phyloP scores from a whole-genome alignment of 2,888 invertebrate genomes.

The Rotaria sp. region DNA sequence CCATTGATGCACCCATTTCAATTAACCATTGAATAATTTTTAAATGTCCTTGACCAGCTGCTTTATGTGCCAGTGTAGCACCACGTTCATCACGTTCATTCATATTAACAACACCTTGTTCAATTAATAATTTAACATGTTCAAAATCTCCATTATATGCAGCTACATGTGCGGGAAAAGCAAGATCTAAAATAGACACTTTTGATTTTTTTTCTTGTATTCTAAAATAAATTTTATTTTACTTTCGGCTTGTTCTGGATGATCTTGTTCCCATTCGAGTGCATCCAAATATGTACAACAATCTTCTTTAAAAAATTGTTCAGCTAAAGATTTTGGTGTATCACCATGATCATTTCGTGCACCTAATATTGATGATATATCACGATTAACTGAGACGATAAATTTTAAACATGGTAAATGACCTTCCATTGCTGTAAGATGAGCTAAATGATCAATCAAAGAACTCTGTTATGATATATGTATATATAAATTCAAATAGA shows the following conservation, averaged over 20 bases:
- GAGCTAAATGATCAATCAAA: constrained; percentile 46
- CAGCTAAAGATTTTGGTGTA: constrained; percentile 54
- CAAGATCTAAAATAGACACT: constrained; percentile 47
- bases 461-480: too few relatives aligned
- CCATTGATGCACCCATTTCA: constrained; percentile 55
- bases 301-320: constrained; percentile 54
- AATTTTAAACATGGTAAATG: constrained; percentile 54
- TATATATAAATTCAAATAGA: too few relatives aligned
- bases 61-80: constrained; percentile 55
- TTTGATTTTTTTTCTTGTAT: neutral
- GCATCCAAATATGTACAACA: constrained; percentile 54
- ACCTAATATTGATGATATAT: constrained; percentile 47
- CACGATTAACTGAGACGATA: constrained; percentile 48
- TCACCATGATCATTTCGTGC: constrained; percentile 56
- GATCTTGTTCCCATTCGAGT: constrained; percentile 54
- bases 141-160: constrained; percentile 53
- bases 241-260: constrained; percentile 55
- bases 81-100: constrained; percentile 56
- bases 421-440: constrained; percentile 54
- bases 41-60: constrained; percentile 55
- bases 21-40: constrained; percentile 54
- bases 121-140: constrained; percentile 53
- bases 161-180: constrained; percentile 56
- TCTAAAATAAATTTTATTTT: constrained; percentile 41
- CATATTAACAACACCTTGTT: constrained; percentile 55